Percentiles rank a stretch among this genome's conserved stretches.
Conservation (phyloP, 2,113 vertebrate genomes). For the Pleuronectes platessa region DNA sequence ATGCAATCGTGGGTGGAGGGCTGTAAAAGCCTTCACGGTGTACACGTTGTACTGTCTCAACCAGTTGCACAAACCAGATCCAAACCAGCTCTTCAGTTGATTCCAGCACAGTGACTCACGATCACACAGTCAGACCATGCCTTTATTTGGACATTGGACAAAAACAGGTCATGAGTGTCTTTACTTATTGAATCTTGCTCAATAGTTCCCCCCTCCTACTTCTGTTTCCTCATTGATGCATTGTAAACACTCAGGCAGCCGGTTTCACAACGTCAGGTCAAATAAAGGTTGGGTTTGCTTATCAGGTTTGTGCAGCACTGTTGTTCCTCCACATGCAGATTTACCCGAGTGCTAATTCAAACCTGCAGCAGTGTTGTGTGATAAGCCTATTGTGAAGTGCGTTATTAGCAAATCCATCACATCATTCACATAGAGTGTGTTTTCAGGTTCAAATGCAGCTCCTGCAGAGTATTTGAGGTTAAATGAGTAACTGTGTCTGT, state of each 20-base stretch:
- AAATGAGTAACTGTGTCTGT: background rate
- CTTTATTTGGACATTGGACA: background rate
- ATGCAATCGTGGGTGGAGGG: too few species aligned
- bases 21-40: background rate
- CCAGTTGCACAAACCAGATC: background rate
- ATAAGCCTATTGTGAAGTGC: background rate
- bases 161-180: background rate
- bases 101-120: slow-evolving; percentile 4
- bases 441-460: background rate
- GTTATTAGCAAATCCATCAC: too few species aligned
- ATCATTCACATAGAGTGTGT: too few species aligned
- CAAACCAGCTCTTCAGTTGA: background rate
- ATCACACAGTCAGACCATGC: too few species aligned
- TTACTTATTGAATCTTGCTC: background rate
- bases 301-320: background rate
- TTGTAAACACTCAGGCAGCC: background rate
- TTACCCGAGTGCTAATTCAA: background rate
- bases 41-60: background rate
- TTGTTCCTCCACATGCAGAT: background rate
- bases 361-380: background rate
- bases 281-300: slow-evolving; percentile 20
- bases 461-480: too few species aligned
- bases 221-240: background rate
- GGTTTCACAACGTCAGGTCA: background rate
- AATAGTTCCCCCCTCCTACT: background rate